Percentiles rank a stretch among this genome's conserved stretches.
phyloP scores from a whole-genome alignment of 2,113 vertebrate genomes.

The Chloebia gouldiae region DNA sequence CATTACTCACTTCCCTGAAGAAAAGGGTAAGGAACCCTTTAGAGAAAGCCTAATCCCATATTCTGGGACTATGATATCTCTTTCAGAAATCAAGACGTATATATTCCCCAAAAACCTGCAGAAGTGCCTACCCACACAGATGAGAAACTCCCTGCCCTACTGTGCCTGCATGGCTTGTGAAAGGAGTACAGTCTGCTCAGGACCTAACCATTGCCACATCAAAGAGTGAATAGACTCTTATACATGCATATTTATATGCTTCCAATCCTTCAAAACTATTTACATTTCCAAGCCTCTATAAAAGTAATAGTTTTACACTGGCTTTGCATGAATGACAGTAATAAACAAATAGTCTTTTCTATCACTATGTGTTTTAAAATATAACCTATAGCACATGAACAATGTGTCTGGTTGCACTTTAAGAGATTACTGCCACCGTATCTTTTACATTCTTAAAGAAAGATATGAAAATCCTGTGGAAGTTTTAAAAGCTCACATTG shows the following conservation, averaged over 20 bases:
- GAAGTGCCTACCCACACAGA: neutral
- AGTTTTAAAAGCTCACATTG: neutral
- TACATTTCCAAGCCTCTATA: neutral
- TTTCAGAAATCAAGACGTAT: neutral
- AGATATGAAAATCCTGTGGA: neutral
- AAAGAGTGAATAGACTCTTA: neutral
- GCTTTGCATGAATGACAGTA: neutral
- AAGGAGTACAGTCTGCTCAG: neutral
- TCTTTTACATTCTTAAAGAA: neutral
- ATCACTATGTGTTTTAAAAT: neutral
- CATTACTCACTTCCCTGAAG: neutral
- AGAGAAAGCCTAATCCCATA: neutral
- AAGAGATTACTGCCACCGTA: neutral
- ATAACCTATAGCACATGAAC: neutral
- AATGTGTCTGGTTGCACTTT: neutral
- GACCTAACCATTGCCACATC: neutral
- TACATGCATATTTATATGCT: neutral
- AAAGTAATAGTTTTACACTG: neutral
- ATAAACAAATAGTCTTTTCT: neutral
- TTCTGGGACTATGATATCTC: neutral
- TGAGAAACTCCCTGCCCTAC: neutral
- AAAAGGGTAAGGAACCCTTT: neutral
- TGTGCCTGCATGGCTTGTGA: neutral
- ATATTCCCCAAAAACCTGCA: neutral
- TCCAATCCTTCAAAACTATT: neutral